phyloP scores from a whole-genome alignment of 2,113 vertebrate genomes.

The Serilophus lunatus region DNA sequence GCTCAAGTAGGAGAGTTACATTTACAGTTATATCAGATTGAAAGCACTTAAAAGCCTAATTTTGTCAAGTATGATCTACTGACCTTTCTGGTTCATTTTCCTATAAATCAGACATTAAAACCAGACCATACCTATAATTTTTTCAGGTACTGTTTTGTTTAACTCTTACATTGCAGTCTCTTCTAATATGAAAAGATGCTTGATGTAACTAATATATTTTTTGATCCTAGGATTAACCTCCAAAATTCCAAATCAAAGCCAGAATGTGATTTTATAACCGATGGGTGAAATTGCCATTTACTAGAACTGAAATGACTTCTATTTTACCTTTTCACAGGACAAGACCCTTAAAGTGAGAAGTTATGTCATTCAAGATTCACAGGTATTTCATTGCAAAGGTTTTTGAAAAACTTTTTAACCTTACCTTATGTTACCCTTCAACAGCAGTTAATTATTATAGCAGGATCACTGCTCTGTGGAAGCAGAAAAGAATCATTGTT shows the following conservation, averaged over 20 bases:
- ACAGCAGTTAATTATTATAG: constrained; percentile 45
- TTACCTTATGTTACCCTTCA: constrained; percentile 53
- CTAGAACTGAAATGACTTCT: neutral
- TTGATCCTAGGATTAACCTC: neutral
- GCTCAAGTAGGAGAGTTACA: neutral
- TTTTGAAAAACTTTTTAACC: constrained; percentile 38
- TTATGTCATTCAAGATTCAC: neutral
- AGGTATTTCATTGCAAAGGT: constrained; percentile 12
- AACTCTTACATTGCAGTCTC: neutral
- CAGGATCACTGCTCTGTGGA: neutral
- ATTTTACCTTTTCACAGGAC: neutral
- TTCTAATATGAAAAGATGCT: neutral
- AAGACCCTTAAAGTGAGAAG: neutral
- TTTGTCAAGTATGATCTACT: neutral
- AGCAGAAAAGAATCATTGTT: constrained; percentile 51
- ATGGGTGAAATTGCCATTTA: neutral
- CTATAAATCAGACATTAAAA: neutral
- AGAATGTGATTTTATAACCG: neutral
- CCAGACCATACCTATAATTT: neutral
- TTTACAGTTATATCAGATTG: neutral
- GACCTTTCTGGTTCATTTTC: neutral
- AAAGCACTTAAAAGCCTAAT: neutral
- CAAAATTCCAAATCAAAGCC: neutral
- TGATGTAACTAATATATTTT: neutral
- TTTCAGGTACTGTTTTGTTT: neutral